Percentiles rank a stretch among this genome's conserved stretches.
phyloP scores from a whole-genome alignment of 2,113 vertebrate species.

The Sylvilagus bachmani region DNA sequence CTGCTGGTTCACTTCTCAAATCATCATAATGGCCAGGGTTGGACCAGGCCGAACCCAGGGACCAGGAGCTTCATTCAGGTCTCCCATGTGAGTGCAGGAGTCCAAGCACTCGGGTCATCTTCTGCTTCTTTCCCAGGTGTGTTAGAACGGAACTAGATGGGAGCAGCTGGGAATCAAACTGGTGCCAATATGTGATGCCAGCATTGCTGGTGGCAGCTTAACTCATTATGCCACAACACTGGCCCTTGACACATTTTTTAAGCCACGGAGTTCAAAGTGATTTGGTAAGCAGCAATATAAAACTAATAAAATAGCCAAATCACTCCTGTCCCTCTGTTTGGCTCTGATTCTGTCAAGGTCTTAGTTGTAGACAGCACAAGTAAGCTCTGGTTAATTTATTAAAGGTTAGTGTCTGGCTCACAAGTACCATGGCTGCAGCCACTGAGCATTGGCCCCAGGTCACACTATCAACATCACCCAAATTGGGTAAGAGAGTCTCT shows the following conservation, averaged over 20 bases:
- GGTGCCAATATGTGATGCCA: no score
- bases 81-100: no score
- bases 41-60: no score
- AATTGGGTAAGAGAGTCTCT: background rate
- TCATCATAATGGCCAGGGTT: no score
- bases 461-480: background rate
- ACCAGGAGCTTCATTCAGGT: no score
- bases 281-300: background rate
- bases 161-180: no score
- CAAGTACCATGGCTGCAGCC: background rate
- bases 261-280: background rate
- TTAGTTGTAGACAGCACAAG: slow-evolving; percentile 24
- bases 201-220: no score
- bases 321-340: background rate
- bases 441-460: background rate
- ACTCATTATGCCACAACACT: no score
- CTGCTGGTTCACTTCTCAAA: no score
- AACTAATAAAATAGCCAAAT: background rate
- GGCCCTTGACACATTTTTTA: background rate
- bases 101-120: no score
- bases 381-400: background rate
- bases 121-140: no score
- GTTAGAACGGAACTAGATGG: no score
- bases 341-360: background rate
- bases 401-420: background rate